Evolutionary conservation across 2,888 invertebrate species (phyloP).

Genomic region (Campopleginae sp.): DNA sequence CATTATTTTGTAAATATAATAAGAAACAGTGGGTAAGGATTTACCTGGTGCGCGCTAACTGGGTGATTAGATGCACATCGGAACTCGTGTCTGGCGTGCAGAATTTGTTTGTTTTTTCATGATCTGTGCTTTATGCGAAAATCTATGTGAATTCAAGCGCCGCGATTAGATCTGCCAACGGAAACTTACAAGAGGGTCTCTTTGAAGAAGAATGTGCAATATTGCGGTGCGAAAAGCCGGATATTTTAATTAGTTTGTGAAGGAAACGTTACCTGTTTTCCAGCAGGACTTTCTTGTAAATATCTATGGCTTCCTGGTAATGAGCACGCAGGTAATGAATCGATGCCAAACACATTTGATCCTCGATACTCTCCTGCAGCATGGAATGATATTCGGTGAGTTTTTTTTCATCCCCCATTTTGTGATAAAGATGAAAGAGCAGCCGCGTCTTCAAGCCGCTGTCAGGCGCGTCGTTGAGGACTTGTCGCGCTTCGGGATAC

Average conservation of each 20-base stretch:
- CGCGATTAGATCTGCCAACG: not conserved
- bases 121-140: conserved; percentile 43
- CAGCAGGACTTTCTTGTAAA: conserved; percentile 96
- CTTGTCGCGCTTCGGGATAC: conserved; percentile 90
- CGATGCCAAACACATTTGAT: conserved; percentile 97
- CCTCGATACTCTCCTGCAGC: conserved; percentile 95
- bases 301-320: conserved; percentile 99
- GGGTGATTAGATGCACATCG: conserved; percentile 68
- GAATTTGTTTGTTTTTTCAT: conserved; percentile 40
- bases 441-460: conserved; percentile 91
- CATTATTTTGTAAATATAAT: not conserved
- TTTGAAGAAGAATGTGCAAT: not conserved
- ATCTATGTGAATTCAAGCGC: conserved; percentile 26
- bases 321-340: conserved; percentile 98
- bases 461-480: conserved; percentile 88
- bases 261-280: conserved; percentile 91
- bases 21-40: conserved; percentile 15
- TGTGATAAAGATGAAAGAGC: conserved; percentile 96
- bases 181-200: not conserved
- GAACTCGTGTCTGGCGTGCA: conserved; percentile 48
- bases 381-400: conserved; percentile 93
- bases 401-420: conserved; percentile 94
- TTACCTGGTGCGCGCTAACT: conserved; percentile 70
- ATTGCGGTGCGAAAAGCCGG: not conserved
- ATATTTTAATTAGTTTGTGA: not conserved